Evolutionary conservation across 2,888 invertebrate species (phyloP), one percentile per base, ranked within the genome.

Genomic region (Tupiocoris notatus): DNA sequence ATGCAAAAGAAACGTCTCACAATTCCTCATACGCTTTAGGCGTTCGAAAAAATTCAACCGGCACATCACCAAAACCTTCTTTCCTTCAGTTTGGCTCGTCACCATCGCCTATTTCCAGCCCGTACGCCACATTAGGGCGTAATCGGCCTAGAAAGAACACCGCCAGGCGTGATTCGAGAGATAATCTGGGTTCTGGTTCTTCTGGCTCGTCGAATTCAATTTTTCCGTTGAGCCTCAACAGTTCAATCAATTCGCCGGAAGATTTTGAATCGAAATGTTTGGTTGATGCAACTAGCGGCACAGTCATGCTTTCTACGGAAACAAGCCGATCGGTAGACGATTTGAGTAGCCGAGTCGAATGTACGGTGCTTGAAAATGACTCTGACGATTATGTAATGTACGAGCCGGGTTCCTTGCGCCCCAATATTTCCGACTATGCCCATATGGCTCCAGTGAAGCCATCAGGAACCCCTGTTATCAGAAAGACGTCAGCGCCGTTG

Each of bases 161-260:
- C 24, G 76, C 76, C 56, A 82, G 86, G n/a, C 83, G 85, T 64
- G 85, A 85, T 79, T 85, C 85, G 1, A 83, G 83, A 79, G 85
- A 86, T n/a, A 64, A 63, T 64, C 58, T 75, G 20, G 75, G 65
- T n/a, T 61, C 24, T 7, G 20, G 25, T 58, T 77, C 88, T 0
- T 88, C 88, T 0, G 89, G 89, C 63, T 89, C 87, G 1, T 86
- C 86, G 3, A 87, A 87, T 75, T 89, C 90, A 0, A 88, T 91
- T 77, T 91, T 91, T 83, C 90, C 91, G 0, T 86, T 91, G 81
- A 89, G 88, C 77, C 83, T 90, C 62, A 90, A 90, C 82, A 89
- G 90, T 79, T 90, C 90, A 0, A 87, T 88, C 17, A 89, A 89
- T 1, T 90, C 90, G 0, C 85, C 87, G 21, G 80, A 80, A 59